phyloP scores from a whole-genome alignment of 2,888 invertebrate genomes.

The Zootermopsis nevadensis region DNA sequence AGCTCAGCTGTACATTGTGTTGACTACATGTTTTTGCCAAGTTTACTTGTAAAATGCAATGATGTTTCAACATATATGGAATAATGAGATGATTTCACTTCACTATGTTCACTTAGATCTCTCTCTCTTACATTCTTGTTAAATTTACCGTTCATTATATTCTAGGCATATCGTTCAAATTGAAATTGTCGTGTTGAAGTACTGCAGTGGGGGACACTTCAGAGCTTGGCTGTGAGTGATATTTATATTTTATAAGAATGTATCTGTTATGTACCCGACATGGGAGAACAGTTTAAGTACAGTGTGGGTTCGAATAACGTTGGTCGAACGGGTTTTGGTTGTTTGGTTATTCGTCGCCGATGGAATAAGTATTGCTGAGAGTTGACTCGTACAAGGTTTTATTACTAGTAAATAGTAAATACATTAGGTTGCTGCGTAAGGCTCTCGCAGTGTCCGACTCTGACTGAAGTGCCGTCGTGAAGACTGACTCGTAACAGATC shows the following conservation, averaged over 20 bases:
- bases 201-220: neutral
- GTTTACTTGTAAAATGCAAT: neutral
- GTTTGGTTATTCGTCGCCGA: too few relatives aligned
- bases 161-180: neutral
- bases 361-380: too few relatives aligned
- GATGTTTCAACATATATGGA: neutral
- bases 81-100: neutral
- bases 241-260: slow-evolving; percentile 1
- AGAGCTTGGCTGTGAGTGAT: neutral
- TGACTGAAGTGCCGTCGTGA: too few relatives aligned
- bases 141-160: neutral
- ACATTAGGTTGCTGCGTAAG: too few relatives aligned
- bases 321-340: too few relatives aligned
- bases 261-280: neutral
- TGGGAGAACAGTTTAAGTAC: too few relatives aligned
- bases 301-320: too few relatives aligned
- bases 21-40: neutral
- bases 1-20: neutral
- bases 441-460: too few relatives aligned
- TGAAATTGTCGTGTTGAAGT: neutral
- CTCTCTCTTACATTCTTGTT: neutral
- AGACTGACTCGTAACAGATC: too few relatives aligned
- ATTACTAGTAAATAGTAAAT: too few relatives aligned
- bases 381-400: too few relatives aligned
- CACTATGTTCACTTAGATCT: neutral